Percentiles rank a stretch among this genome's conserved stretches.
phyloP scores from a whole-genome alignment of 2,113 vertebrate genomes.

The Strix uralensis region DNA sequence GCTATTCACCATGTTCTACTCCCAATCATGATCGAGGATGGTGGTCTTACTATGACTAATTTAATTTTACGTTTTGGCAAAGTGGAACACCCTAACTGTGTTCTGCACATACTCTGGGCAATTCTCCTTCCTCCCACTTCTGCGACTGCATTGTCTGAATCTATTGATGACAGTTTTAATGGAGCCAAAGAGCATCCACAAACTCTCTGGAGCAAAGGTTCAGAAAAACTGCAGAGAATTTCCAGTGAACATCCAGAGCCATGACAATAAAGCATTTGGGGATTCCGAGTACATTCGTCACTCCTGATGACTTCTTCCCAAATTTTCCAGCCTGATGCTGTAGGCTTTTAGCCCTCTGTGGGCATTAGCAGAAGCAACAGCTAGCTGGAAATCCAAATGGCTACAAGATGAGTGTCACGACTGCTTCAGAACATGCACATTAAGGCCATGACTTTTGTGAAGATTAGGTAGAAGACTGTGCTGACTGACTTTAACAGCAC shows the following conservation, averaged over 20 bases:
- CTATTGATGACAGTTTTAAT: background rate
- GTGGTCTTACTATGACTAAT: background rate
- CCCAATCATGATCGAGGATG: background rate
- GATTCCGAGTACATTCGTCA: background rate
- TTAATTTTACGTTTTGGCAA: background rate
- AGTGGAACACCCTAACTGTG: background rate
- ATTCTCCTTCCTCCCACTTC: background rate
- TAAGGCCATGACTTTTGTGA: background rate
- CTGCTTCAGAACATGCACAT: background rate
- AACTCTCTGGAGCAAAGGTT: background rate
- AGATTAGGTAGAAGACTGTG: background rate
- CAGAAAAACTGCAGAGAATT: background rate
- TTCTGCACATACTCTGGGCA: background rate
- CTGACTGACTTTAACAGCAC: background rate
- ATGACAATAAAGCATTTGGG: background rate
- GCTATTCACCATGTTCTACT: background rate
- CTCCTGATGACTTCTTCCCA: background rate
- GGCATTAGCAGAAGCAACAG: background rate
- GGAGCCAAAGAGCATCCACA: background rate
- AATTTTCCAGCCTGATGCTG: background rate
- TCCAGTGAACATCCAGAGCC: background rate
- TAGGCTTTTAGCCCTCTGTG: background rate
- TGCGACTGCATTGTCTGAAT: fast-evolving
- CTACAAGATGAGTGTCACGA: background rate
- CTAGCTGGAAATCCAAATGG: background rate